A percentile compares a stretch with the other conserved stretches of the same genome.
These are phyloP conservation scores for Seira musarum DNA, from an alignment of 2,888 invertebrate species.

Conservation along the genomic window DNA sequence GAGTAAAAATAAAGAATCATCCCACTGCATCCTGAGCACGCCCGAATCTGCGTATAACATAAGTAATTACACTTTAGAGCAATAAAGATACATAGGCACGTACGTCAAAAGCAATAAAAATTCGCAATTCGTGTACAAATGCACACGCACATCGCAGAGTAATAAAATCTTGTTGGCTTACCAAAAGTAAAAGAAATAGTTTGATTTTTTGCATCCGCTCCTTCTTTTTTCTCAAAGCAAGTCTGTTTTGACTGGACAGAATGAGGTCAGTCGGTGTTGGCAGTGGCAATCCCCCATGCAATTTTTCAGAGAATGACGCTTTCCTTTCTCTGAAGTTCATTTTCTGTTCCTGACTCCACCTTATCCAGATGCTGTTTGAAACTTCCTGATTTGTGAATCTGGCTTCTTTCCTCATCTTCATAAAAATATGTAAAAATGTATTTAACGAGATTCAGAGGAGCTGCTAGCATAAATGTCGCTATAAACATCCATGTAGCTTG, in stretches of 20 bases:
- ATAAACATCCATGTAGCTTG: constrained; percentile 52
- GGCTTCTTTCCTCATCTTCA: background rate
- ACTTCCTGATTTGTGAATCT: background rate
- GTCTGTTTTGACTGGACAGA: background rate
- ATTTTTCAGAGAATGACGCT: constrained; percentile 20
- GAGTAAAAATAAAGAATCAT: constrained; percentile 58
- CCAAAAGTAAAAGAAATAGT: constrained; percentile 30
- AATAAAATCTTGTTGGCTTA: constrained; percentile 19
- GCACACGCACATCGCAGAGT: too few species aligned
- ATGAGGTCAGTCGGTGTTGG: background rate
- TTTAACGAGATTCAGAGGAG: constrained; percentile 44
- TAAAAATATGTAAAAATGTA: constrained; percentile 14
- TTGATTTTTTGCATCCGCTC: constrained; percentile 33
- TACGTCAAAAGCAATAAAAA: too few species aligned
- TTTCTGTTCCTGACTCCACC: constrained; percentile 24
- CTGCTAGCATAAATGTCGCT: constrained; percentile 22
- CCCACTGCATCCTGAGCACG: constrained; percentile 51
- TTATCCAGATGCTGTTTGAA: constrained; percentile 25
- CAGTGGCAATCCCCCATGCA: constrained; percentile 8
- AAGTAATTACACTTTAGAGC: too few species aligned
- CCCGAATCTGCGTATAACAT: constrained; percentile 42
- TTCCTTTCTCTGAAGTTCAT: background rate
- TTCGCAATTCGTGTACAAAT: too few species aligned
- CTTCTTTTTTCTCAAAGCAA: background rate
- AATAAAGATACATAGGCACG: too few species aligned